A percentile compares a stretch with the other conserved stretches of the same genome.
Conservation (phyloP, 2,113 vertebrate species). For the Meleagris gallopavo region DNA sequence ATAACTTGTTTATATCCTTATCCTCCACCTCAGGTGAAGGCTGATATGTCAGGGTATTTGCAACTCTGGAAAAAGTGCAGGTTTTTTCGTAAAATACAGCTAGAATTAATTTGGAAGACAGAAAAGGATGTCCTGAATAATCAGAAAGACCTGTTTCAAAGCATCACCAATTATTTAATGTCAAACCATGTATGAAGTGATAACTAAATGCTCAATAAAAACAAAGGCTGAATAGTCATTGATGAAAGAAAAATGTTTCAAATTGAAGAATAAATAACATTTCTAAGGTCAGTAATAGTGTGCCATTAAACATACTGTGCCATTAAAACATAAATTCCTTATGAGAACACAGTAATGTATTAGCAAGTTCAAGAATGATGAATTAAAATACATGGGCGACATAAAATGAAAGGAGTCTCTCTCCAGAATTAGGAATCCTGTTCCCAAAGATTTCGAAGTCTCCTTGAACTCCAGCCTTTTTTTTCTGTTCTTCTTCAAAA, state of each 20-base stretch:
- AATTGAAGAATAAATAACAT: not conserved
- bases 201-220: not conserved
- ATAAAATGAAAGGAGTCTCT: not conserved
- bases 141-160: not conserved
- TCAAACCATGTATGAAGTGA: not conserved
- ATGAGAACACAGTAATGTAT: not conserved
- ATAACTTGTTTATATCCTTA: not conserved
- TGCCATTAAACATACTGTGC: not conserved
- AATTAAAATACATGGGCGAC: not conserved
- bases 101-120: not conserved
- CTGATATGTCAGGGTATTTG: not conserved
- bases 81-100: not conserved
- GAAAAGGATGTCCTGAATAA: not conserved
- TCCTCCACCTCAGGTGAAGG: not conserved
- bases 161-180: not conserved
- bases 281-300: not conserved
- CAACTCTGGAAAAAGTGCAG: not conserved
- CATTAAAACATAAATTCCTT: not conserved
- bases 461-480: not conserved
- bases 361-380: not conserved
- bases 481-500: not conserved
- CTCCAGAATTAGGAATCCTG: not conserved
- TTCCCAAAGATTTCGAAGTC: not conserved
- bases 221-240: not conserved
- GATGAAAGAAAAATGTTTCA: not conserved